Percentiles rank a stretch among this genome's conserved stretches.
These are phyloP conservation scores for Podarcis siculus DNA, from an alignment of 2,797 vertebrate genomes.

Conservation along the genomic window DNA sequence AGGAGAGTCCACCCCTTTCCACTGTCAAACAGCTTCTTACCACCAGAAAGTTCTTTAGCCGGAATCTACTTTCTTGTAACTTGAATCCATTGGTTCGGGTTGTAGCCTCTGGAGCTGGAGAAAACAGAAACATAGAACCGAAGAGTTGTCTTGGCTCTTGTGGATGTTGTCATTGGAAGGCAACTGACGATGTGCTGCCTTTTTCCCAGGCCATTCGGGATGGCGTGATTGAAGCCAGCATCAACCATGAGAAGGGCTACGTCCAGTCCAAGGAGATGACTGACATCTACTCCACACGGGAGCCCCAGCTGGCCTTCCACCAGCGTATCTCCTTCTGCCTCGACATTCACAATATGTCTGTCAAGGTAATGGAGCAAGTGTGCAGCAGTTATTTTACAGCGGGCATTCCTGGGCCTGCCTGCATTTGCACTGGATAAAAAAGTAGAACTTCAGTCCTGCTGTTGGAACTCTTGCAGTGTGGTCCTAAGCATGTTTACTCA, in stretches of 20 bases:
- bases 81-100: too few species aligned
- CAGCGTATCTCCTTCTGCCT: slow-evolving; percentile 98
- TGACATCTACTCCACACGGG: slow-evolving; percentile 95
- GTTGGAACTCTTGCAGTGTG: neutral
- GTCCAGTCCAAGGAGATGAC: slow-evolving; percentile 97
- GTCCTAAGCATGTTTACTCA: neutral
- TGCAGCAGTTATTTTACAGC: neutral
- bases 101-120: too few species aligned
- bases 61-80: too few species aligned
- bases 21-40: too few species aligned
- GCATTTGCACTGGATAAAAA: neutral
- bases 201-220: slow-evolving; percentile 90
- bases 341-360: slow-evolving; percentile 99
- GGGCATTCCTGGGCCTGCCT: neutral
- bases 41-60: too few species aligned
- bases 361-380: slow-evolving; percentile 83
- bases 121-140: too few species aligned
- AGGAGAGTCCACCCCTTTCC: too few species aligned
- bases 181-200: neutral
- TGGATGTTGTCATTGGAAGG: neutral
- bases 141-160: neutral
- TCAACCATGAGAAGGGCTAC: slow-evolving; percentile 97
- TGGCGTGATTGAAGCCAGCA: slow-evolving; percentile 96
- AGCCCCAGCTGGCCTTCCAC: slow-evolving; percentile 97
- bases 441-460: neutral